A percentile compares a stretch with the other conserved stretches of the same genome.
These are phyloP conservation scores for Amitus sp. DNA, from an alignment of 2,888 invertebrate species.

Conservation along the genomic window DNA sequence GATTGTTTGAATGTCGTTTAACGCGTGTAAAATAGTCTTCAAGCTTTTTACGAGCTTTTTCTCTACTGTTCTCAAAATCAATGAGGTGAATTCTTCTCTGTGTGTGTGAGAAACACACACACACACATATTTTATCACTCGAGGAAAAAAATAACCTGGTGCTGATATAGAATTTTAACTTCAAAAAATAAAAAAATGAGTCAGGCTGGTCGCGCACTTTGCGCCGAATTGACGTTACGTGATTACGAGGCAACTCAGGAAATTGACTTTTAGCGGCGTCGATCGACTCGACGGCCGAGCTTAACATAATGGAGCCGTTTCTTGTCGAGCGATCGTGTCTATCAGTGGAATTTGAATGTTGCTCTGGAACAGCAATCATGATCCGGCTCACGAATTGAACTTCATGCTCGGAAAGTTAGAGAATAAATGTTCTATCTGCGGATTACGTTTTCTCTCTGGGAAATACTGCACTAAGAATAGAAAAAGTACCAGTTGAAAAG, in stretches of 20 bases:
- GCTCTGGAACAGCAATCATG: background rate
- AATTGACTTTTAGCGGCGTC: too few relatives aligned
- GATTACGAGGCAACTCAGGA: background rate
- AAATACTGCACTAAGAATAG: too few relatives aligned
- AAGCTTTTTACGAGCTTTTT: too few relatives aligned
- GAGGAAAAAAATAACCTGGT: background rate
- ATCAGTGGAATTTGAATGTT: background rate
- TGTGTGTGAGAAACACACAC: too few relatives aligned
- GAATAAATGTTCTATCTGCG: background rate
- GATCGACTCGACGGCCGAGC: background rate
- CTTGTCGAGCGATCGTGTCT: background rate
- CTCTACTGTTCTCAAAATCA: too few relatives aligned
- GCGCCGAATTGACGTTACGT: background rate
- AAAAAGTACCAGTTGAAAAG: too few relatives aligned
- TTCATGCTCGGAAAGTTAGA: background rate
- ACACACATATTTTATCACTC: too few relatives aligned
- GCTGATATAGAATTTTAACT: background rate
- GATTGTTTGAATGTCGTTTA: too few relatives aligned
- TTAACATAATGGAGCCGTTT: background rate
- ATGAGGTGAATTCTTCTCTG: too few relatives aligned
- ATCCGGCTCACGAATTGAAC: background rate
- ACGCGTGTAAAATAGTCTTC: too few relatives aligned
- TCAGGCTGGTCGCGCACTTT: slow-evolving; percentile 2
- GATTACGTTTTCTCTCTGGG: background rate
- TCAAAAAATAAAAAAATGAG: background rate